These are phyloP conservation scores for Hyppa rectilinea DNA, from an alignment of 2,888 invertebrate genomes.

Conservation along the genomic window DNA sequence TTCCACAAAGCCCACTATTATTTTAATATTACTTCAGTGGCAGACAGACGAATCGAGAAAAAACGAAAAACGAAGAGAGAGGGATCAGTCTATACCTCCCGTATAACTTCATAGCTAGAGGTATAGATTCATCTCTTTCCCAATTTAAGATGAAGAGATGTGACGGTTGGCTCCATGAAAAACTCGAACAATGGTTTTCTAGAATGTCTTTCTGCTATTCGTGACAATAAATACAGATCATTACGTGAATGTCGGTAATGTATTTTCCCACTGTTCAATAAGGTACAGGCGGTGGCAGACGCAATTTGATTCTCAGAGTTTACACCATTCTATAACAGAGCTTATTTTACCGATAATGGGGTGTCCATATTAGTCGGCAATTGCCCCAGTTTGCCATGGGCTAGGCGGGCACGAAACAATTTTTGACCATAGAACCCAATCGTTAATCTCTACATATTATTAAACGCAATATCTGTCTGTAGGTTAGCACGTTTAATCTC, in stretches of 20 bases:
- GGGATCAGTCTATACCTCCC: too few species aligned
- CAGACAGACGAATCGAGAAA: too few species aligned
- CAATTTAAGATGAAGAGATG: too few species aligned
- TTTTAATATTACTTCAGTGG: too few species aligned
- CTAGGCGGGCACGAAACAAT: conserved; percentile 80
- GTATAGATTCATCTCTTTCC: too few species aligned
- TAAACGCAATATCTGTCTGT: conserved; percentile 51
- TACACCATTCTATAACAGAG: conserved; percentile 79
- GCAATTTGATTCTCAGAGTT: conserved; percentile 77
- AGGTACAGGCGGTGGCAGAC: conserved; percentile 77
- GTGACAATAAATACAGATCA: conserved; percentile 28
- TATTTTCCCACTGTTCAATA: conserved; percentile 75
- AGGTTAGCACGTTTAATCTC: conserved; percentile 52
- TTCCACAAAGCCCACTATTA: too few species aligned
- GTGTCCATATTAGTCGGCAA: conserved; percentile 83
- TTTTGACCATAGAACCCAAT: conserved; percentile 78
- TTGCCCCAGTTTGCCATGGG: conserved; percentile 83
- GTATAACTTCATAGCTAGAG: too few species aligned
- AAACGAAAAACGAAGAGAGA: too few species aligned
- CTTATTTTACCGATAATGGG: conserved; percentile 78
- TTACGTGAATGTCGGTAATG: conserved; percentile 34
- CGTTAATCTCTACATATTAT: conserved; percentile 63
- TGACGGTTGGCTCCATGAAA: too few species aligned
- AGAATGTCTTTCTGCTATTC: neutral
- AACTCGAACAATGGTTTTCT: neutral